Evolutionary conservation across 2,797 vertebrate genomes (phyloP), one percentile per base, ranked within the genome.

Genomic region (Syngnathus rostellatus): DNA sequence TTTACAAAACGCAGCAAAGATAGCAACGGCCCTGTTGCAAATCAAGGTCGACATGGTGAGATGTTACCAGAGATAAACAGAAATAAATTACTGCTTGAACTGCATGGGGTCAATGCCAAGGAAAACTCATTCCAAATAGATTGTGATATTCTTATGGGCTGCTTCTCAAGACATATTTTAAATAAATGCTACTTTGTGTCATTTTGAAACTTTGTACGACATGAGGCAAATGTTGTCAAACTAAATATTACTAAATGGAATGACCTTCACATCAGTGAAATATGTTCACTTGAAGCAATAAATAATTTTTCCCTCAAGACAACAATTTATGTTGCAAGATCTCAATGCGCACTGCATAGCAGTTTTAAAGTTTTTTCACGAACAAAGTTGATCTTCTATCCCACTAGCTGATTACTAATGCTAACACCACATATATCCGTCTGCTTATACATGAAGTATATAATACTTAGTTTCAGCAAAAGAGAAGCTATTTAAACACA

Each of bases 1-100:
- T 88, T 87, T 85, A 88, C 81, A 73, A 74, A 75, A 73, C 51
- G 2, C 62, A 60, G 16, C 43, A 69, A 62, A 75, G 75, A 81
- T 77, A 77, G 38, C 70, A 64, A 77, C 68, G 31, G 72, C 68
- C 75, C 8, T 16, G 40, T 68, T 68, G 75, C 62, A 80, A 84
- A 83, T 84, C 79, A 79, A 68, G 57, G 37, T 17, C 6, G 64
- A 72, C 53, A 66, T 68, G 55, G 68, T 51, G 48, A 38, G 25
- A 71, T 43, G 71, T 81, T 77, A 76, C 72, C 69, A 75, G 72
- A 79, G 73, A 76, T 66, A 72, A 64, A 64, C 68, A 84, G 69
- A 64, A 65, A 68, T 17, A 63, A 63, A 78, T 71, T 62, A 41
- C 40, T 43, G 76, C 64, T 72, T 51, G 68, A 73, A 74, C 78